These are phyloP conservation scores for Gadopsis marmoratus DNA, from an alignment of 2,797 vertebrate genomes.

Conservation along the genomic window DNA sequence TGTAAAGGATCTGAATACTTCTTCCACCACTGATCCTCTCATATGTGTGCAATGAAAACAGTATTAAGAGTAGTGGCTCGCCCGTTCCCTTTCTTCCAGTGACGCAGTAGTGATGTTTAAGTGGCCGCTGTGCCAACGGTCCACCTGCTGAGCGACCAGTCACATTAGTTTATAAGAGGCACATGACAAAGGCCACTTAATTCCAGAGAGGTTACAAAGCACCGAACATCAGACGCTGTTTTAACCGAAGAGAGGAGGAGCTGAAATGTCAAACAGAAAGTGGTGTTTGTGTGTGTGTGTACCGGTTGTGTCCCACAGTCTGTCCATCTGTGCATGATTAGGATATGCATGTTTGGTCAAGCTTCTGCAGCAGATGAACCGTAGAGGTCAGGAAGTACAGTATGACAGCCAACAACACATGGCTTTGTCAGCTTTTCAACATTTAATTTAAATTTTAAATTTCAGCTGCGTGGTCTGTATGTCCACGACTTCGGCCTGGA, in stretches of 20 bases:
- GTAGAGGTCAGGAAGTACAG: constrained; percentile 36
- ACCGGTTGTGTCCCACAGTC: constrained; percentile 7
- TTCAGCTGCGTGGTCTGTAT: neutral
- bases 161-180: constrained; percentile 38
- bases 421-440: neutral
- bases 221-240: constrained; percentile 51
- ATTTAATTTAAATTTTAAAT: neutral
- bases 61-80: neutral
- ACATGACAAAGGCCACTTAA: constrained; percentile 69
- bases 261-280: constrained; percentile 13
- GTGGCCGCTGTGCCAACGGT: neutral
- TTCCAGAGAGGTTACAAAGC: constrained; percentile 69
- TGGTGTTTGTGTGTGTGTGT: constrained; percentile 5
- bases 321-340: constrained; percentile 53
- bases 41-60: neutral
- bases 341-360: constrained; percentile 31
- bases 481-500: neutral
- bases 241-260: constrained; percentile 30
- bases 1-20: neutral
- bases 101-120: neutral
- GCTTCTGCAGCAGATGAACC: constrained; percentile 34
- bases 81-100: neutral
- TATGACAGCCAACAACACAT: neutral
- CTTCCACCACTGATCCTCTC: neutral
- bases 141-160: neutral